Conservation (phyloP, 2,113 vertebrate genomes). For the Pseudopodoces humilis region DNA sequence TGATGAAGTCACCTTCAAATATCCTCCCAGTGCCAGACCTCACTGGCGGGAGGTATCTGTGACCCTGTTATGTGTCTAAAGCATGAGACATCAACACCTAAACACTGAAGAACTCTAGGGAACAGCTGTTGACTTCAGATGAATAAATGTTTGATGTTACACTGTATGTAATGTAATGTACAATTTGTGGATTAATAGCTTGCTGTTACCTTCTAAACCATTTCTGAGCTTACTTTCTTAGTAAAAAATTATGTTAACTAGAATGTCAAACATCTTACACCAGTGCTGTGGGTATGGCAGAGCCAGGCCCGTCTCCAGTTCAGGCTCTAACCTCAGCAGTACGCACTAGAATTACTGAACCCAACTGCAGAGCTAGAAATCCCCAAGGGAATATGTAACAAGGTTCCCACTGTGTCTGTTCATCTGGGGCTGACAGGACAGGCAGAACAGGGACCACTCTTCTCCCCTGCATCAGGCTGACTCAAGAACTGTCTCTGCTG, state of each 20-base stretch:
- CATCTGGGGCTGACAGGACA: neutral
- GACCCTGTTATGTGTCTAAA: neutral
- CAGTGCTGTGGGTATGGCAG: neutral
- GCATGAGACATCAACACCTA: neutral
- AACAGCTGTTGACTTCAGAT: neutral
- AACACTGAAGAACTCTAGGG: neutral
- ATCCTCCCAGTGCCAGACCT: neutral
- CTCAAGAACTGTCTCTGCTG: neutral
- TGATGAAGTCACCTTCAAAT: neutral
- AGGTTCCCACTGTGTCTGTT: neutral
- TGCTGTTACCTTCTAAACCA: neutral
- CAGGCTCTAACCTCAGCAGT: neutral
- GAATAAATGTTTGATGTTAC: neutral
- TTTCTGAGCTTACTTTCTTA: neutral
- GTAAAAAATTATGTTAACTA: neutral
- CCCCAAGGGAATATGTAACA: neutral
- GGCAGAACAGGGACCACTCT: neutral
- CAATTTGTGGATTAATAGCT: neutral
- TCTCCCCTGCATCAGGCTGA: neutral
- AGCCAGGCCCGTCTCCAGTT: neutral
- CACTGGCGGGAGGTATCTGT: neutral
- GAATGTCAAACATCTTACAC: neutral
- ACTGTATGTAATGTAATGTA: too few species aligned
- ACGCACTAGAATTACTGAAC: neutral
- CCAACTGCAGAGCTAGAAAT: neutral